Evolutionary conservation across 2,797 vertebrate genomes (phyloP), one percentile per base, ranked within the genome.

Genomic region (Lateolabrax maculatus): DNA sequence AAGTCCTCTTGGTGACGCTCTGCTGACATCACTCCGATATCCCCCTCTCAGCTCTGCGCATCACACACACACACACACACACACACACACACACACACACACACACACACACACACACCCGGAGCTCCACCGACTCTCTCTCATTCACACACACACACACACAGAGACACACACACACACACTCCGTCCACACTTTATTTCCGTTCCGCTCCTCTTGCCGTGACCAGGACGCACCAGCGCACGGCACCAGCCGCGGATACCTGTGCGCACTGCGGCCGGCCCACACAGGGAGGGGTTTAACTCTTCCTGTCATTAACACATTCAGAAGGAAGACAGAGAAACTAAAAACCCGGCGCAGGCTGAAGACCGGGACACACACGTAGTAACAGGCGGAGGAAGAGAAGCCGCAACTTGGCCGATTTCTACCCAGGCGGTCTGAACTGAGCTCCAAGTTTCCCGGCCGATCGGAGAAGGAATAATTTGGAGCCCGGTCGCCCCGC

Each of bases 1-100:
- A 53, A 83, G 85, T 80, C 90, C 93, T 90, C 87, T 90, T 90
- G 91, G 90, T 91, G 92, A 91, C 92, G 92, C 92, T 94, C 85
- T 93, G 91, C 89, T 93, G 91, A 92, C 93, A 90, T 94, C 92
- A 92, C 87, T 71, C 43, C 39, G 67, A 83, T 84, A 78, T 81
- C 52, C 84, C 80, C 83, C 82, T 0, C 86, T 80, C 92, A n/a
- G 81, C 85, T 78, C 80, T 71, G 66, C 31, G 68, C 84, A 61
- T 23, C 76, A 67, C 19, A 68, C 83, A 21, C 62, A 64, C 34
- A 39, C 76, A 27, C 37, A 31, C 49, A 15, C 71, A 9, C 36
- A 34, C 55, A 34, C 31, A 36, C 29, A 57, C 55, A 34, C 29
- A 36, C 27, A 15, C 31, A 8, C 31, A 3, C 27, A 34, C 63